A percentile compares a stretch with the other conserved stretches of the same genome.
Evolutionary conservation across 2,113 vertebrate genomes (phyloP).

Genomic region (Psammodynastes pulverulentus): DNA sequence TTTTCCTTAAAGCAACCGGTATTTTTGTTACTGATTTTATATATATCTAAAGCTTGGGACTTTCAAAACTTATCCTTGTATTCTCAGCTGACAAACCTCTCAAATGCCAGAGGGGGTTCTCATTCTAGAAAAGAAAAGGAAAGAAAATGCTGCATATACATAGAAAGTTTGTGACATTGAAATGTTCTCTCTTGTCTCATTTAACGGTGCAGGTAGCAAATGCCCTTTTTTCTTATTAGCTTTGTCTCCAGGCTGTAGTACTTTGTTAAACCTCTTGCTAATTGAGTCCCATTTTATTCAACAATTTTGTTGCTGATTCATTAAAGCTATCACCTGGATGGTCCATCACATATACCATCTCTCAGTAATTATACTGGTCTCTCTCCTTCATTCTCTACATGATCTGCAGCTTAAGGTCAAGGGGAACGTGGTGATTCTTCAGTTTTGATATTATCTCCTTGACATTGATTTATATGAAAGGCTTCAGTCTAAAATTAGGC

Average conservation of each 20-base stretch:
- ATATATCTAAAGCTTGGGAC: background rate
- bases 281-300: background rate
- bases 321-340: background rate
- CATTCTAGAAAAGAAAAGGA: background rate
- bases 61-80: background rate
- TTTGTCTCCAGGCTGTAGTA: background rate
- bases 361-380: background rate
- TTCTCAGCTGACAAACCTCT: background rate
- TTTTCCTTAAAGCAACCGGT: background rate
- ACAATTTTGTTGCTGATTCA: background rate
- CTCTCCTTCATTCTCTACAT: background rate
- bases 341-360: background rate
- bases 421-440: background rate
- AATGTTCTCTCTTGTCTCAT: background rate
- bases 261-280: conserved; percentile 23
- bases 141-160: background rate
- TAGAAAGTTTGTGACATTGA: background rate
- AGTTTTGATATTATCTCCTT: conserved; percentile 22
- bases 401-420: conserved; percentile 15
- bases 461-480: background rate
- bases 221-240: background rate
- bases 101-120: background rate
- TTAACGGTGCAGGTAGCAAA: background rate
- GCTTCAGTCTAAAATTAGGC: conserved; percentile 13
- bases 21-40: background rate